A percentile compares a stretch with the other conserved stretches of the same genome.
Conservation (phyloP, 2,888 invertebrate species). For the Cerceris ruficornis region DNA sequence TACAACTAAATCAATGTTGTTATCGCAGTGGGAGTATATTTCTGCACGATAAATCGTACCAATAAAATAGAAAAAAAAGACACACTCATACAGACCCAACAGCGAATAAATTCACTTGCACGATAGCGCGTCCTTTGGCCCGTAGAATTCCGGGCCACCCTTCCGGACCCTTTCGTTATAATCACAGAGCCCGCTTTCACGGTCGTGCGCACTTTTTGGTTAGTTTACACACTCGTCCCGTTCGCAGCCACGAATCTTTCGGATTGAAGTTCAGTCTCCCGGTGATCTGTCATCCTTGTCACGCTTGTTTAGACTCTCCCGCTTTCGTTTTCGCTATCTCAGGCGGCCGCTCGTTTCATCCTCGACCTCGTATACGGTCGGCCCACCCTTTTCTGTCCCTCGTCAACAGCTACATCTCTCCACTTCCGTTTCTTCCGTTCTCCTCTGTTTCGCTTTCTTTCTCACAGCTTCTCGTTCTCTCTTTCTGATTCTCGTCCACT, state of each 20-base stretch:
- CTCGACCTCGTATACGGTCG: constrained; percentile 69
- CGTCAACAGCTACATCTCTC: constrained; percentile 76
- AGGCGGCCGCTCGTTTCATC: constrained; percentile 46
- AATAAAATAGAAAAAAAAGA: too few relatives aligned
- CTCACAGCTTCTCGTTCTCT: constrained; percentile 14
- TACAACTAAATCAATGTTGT: too few relatives aligned
- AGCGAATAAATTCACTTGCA: background rate
- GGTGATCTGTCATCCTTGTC: constrained; percentile 62
- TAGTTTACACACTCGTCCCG: constrained; percentile 32
- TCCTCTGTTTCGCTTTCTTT: too few relatives aligned
- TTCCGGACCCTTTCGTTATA: constrained; percentile 7
- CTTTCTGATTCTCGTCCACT: constrained; percentile 3
- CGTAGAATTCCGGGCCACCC: too few relatives aligned
- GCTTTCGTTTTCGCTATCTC: constrained; percentile 43
- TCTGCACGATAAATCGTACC: too few relatives aligned
- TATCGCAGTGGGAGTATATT: too few relatives aligned
- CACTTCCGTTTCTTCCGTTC: constrained; percentile 77
- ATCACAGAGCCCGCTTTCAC: constrained; percentile 24
- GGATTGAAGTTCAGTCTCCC: constrained; percentile 46
- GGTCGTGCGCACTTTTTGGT: constrained; percentile 27
- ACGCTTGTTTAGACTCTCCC: constrained; percentile 59
- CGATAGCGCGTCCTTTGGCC: background rate
- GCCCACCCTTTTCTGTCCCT: constrained; percentile 70
- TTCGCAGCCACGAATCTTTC: constrained; percentile 44
- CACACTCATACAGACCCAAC: too few relatives aligned